A percentile compares a stretch with the other conserved stretches of the same genome.
These are phyloP conservation scores for Orchesellides sinensis DNA, from an alignment of 2,888 invertebrate genomes.

Conservation along the genomic window DNA sequence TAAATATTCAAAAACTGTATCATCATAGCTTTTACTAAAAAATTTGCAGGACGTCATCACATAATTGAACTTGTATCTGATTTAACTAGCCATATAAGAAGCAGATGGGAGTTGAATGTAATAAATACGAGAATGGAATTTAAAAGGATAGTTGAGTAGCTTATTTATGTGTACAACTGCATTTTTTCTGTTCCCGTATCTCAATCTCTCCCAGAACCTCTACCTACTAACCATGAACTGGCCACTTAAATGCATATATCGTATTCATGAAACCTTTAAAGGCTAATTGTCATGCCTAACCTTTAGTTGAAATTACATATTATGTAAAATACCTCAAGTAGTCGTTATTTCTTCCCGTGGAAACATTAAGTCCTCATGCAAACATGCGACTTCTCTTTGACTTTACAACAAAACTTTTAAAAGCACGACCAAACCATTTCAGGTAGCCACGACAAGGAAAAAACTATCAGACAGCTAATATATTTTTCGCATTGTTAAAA, in stretches of 20 bases:
- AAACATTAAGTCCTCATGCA: constrained; percentile 54
- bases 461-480: not conserved
- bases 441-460: constrained; percentile 10
- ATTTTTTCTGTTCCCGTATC: constrained; percentile 14
- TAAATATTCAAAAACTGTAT: no score
- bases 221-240: constrained; percentile 68
- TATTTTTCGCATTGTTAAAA: not conserved
- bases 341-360: constrained; percentile 37
- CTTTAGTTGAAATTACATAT: constrained; percentile 60
- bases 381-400: constrained; percentile 21
- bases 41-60: no score
- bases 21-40: no score
- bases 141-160: no score
- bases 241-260: constrained; percentile 26
- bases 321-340: constrained; percentile 57
- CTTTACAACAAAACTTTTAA: not conserved
- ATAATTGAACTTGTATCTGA: no score
- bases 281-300: constrained; percentile 66
- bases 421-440: constrained; percentile 5
- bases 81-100: no score
- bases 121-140: no score
- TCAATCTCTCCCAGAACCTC: constrained; percentile 60
- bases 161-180: no score
- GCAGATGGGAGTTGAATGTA: no score
- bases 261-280: constrained; percentile 32